These are phyloP conservation scores for Loxodonta africana DNA, from an alignment of 2,113 vertebrate genomes.

Conservation along the genomic window DNA sequence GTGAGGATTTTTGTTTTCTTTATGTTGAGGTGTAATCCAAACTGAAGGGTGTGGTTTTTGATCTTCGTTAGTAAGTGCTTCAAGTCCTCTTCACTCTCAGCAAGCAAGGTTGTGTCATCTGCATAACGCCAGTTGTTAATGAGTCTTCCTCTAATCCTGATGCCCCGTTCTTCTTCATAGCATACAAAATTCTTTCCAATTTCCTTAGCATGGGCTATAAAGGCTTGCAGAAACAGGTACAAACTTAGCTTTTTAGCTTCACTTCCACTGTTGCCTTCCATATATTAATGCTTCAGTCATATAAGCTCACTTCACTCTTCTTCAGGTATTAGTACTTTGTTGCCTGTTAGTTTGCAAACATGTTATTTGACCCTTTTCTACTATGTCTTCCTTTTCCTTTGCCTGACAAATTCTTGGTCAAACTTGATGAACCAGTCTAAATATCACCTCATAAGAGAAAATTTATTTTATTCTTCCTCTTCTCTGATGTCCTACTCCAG, in stretches of 20 bases:
- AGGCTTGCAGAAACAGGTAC: not conserved
- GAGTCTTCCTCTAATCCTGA: too few species aligned
- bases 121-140: too few species aligned
- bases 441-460: not conserved
- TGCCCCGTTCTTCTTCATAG: too few species aligned
- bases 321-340: not conserved
- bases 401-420: not conserved
- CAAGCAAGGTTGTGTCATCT: too few species aligned
- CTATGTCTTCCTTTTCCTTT: not conserved
- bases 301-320: not conserved
- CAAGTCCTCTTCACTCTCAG: too few species aligned
- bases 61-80: too few species aligned
- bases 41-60: too few species aligned
- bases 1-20: too few species aligned
- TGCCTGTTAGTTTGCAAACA: not conserved
- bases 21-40: too few species aligned
- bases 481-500: not conserved
- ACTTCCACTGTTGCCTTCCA: too few species aligned
- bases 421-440: not conserved
- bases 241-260: not conserved
- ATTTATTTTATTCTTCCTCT: not conserved
- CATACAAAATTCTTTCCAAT: not conserved
- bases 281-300: not conserved
- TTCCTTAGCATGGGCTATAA: not conserved
- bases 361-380: not conserved